These are phyloP conservation scores for Tichodroma muraria DNA, from an alignment of 2,113 vertebrate genomes.

Conservation along the genomic window DNA sequence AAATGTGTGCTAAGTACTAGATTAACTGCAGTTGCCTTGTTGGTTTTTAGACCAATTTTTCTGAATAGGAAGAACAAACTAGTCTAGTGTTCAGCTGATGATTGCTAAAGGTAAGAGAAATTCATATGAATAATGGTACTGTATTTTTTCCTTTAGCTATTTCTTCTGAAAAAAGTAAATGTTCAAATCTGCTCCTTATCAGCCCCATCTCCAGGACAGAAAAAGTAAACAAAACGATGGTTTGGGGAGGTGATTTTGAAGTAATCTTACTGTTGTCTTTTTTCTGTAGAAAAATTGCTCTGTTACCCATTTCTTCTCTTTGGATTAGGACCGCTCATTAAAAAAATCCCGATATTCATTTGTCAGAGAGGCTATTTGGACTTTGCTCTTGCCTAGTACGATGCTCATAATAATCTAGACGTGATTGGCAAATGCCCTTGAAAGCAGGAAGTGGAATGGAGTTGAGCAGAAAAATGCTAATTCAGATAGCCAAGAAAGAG, in stretches of 20 bases:
- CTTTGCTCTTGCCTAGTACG: not conserved
- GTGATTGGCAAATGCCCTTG: not conserved
- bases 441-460: not conserved
- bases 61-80: not conserved
- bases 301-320: not conserved
- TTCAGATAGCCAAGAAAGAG: not conserved
- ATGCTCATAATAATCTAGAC: not conserved
- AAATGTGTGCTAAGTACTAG: not conserved
- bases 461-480: not conserved
- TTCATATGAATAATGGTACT: not conserved
- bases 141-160: not conserved
- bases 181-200: not conserved
- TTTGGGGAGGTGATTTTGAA: not conserved
- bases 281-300: not conserved
- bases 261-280: not conserved
- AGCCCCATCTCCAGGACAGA: not conserved
- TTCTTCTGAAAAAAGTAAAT: not conserved
- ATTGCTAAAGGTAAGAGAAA: not conserved
- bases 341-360: not conserved
- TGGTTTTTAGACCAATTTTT: not conserved
- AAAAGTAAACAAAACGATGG: not conserved
- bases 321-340: not conserved
- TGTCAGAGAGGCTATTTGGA: not conserved
- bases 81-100: not conserved
- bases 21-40: not conserved